phyloP scores from a whole-genome alignment of 2,797 vertebrate species.

The Parauchenoglanis ngamensis region DNA sequence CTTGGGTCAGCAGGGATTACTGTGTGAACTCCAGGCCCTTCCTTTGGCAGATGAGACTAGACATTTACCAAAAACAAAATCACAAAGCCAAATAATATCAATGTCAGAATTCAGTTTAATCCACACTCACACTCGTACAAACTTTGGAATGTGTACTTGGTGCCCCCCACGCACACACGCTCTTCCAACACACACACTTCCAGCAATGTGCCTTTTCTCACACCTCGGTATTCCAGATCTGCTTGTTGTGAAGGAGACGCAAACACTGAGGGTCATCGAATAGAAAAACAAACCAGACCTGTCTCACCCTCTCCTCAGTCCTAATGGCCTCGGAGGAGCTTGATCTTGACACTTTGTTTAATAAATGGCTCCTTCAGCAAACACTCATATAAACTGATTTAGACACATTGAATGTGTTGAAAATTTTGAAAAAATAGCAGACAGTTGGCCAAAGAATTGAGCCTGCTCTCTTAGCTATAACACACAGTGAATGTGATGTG shows the following conservation, averaged over 20 bases:
- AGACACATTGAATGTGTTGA: background rate
- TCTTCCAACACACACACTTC: background rate
- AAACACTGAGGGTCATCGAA: slow-evolving; percentile 51
- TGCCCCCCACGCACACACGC: background rate
- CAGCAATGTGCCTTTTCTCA: background rate
- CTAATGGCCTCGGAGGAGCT: slow-evolving; percentile 48
- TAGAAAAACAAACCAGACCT: slow-evolving; percentile 57
- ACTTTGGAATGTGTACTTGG: slow-evolving; percentile 13
- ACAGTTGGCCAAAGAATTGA: background rate
- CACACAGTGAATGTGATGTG: slow-evolving; percentile 54
- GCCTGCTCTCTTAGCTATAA: background rate
- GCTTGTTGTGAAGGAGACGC: background rate
- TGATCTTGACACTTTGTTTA: slow-evolving; percentile 61
- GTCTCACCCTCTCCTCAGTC: slow-evolving; percentile 14
- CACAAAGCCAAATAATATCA: slow-evolving; percentile 37
- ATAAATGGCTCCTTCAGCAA: slow-evolving; percentile 46
- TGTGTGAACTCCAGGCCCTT: slow-evolving; percentile 27
- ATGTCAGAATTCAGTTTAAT: slow-evolving; percentile 39
- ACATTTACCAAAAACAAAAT: slow-evolving; percentile 29
- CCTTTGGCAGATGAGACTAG: slow-evolving; percentile 37
- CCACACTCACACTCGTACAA: background rate
- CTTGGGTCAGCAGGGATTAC: slow-evolving; percentile 44
- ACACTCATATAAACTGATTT: slow-evolving; percentile 39
- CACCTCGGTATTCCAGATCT: slow-evolving; percentile 32
- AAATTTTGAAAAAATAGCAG: background rate